Percentiles rank a stretch among this genome's conserved stretches.
Evolutionary conservation across 2,797 vertebrate species (phyloP).

Genomic region (Lophius americanus): DNA sequence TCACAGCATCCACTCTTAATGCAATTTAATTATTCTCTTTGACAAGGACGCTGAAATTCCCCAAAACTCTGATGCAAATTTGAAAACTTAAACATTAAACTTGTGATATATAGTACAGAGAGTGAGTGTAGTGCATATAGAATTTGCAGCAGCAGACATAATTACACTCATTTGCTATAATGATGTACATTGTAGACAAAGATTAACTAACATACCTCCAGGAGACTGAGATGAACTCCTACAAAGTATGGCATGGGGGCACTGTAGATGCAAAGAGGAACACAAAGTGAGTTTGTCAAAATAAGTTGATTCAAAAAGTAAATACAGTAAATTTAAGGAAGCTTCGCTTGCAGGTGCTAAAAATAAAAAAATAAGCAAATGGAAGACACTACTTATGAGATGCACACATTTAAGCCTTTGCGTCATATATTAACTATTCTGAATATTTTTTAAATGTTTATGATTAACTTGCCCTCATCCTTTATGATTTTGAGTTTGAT

Average conservation of each 20-base stretch:
- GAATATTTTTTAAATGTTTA: too few species aligned
- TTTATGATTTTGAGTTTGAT: too few species aligned
- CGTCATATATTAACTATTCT: too few species aligned
- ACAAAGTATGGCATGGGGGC: slow-evolving; percentile 98
- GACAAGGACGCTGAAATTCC: too few species aligned
- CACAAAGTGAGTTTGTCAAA: slow-evolving; percentile 45
- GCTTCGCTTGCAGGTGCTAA: too few species aligned
- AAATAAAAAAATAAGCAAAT: too few species aligned
- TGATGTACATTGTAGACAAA: slow-evolving; percentile 10
- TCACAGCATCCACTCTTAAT: not conserved
- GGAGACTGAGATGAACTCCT: slow-evolving; percentile 95
- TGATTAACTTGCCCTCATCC: too few species aligned
- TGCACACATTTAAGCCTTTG: too few species aligned
- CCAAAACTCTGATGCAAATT: slow-evolving; percentile 11
- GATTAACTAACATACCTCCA: slow-evolving; percentile 88
- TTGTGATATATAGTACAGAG: not conserved
- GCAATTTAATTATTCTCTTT: not conserved
- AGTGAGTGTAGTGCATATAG: too few species aligned
- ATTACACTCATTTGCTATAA: slow-evolving; percentile 21
- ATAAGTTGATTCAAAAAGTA: slow-evolving; percentile 5
- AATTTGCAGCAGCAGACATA: slow-evolving; percentile 12
- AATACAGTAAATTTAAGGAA: too few species aligned
- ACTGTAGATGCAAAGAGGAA: slow-evolving; percentile 78
- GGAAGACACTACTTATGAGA: too few species aligned
- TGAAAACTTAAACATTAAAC: not conserved